phyloP scores from a whole-genome alignment of 2,113 vertebrate genomes.

The Amblyopsis rosae region DNA sequence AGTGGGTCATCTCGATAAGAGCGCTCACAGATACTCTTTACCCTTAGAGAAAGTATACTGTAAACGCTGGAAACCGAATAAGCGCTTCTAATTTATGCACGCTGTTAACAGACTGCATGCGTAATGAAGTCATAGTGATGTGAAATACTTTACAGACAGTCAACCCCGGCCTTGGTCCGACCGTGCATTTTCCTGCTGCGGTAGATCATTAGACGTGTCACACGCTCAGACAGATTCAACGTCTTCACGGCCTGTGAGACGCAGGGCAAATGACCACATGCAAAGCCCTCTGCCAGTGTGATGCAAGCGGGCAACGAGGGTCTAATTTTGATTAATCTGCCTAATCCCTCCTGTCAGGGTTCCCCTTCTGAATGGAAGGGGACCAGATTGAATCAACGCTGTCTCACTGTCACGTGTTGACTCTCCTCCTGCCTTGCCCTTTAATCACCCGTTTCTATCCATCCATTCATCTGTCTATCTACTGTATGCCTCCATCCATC shows the following conservation, averaged over 20 bases:
- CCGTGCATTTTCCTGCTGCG: conserved; percentile 16
- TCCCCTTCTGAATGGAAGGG: conserved; percentile 58
- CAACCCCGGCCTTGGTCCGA: too few species aligned
- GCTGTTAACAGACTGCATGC: conserved; percentile 12
- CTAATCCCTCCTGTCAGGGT: conserved; percentile 66
- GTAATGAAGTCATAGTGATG: too few species aligned
- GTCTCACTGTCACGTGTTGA: conserved; percentile 50
- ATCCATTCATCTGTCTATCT: conserved; percentile 29
- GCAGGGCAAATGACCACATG: conserved; percentile 36
- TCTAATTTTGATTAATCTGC: conserved; percentile 74
- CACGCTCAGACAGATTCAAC: conserved; percentile 30
- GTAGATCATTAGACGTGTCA: conserved; percentile 33
- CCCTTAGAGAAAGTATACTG: too few species aligned
- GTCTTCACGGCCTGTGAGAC: conserved; percentile 44
- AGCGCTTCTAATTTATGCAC: conserved; percentile 32
- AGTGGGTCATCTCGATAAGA: conserved; percentile 39
- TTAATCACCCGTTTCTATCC: not conserved
- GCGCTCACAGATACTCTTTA: too few species aligned
- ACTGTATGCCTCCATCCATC: conserved; percentile 27
- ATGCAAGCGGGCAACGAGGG: conserved; percentile 65
- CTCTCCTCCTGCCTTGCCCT: conserved; percentile 41
- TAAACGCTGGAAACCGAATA: conserved; percentile 46
- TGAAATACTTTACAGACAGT: too few species aligned
- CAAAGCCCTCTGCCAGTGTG: conserved; percentile 60
- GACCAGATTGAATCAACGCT: conserved; percentile 73